Conservation (phyloP, 2,797 vertebrate species). For the Neopelma chrysocephalum region DNA sequence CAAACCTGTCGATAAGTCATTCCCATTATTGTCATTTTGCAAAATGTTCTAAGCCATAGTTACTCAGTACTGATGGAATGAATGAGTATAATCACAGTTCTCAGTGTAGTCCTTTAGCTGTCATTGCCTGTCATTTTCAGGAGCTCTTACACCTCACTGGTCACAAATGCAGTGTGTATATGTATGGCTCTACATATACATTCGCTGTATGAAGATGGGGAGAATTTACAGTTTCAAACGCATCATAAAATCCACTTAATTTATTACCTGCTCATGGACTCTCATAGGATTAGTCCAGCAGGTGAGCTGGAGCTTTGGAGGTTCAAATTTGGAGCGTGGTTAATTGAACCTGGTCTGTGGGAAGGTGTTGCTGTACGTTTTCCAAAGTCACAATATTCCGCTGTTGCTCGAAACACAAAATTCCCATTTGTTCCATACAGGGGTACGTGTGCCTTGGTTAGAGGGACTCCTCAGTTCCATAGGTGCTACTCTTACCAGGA, state of each 20-base stretch:
- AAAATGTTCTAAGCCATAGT: background rate
- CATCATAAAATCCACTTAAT: background rate
- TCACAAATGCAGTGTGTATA: background rate
- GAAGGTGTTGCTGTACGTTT: background rate
- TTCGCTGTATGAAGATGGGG: background rate
- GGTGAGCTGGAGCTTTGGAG: background rate
- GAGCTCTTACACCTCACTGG: background rate
- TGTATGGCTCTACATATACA: background rate
- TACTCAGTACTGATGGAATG: background rate
- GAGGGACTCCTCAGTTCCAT: background rate
- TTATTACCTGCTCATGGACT: background rate
- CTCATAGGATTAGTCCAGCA: background rate
- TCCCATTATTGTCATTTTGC: slow-evolving; percentile 67
- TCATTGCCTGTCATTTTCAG: background rate
- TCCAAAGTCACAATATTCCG: background rate
- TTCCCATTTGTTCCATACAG: accelerated
- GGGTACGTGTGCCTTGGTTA: background rate
- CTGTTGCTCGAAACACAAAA: background rate
- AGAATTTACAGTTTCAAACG: background rate
- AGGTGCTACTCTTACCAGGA: slow-evolving; percentile 19
- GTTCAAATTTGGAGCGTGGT: background rate
- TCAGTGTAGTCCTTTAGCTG: background rate
- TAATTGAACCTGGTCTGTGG: background rate
- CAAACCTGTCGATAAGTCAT: slow-evolving; percentile 60
- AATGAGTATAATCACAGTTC: background rate